Percentiles rank a stretch among this genome's conserved stretches.
phyloP scores from a whole-genome alignment of 2,113 vertebrate species.

The Tachysurus fulvidraco region DNA sequence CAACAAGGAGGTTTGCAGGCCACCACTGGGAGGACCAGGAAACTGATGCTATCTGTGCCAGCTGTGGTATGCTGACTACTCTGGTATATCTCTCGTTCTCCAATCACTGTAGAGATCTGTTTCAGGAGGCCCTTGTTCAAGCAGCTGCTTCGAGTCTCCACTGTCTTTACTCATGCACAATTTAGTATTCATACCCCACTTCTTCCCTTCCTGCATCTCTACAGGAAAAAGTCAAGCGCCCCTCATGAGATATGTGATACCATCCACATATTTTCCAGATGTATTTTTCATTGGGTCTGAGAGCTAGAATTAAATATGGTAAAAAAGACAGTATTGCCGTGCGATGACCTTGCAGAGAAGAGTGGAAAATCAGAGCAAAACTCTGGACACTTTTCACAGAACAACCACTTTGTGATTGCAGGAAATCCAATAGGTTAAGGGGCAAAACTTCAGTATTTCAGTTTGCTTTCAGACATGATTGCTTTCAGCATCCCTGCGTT shows the following conservation, averaged over 20 bases:
- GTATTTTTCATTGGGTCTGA: constrained; percentile 40
- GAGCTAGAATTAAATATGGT: constrained; percentile 36
- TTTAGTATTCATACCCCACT: constrained; percentile 50
- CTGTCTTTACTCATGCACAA: constrained; percentile 35
- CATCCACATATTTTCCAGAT: constrained; percentile 52
- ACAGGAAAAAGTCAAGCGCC: constrained; percentile 23
- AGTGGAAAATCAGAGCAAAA: constrained; percentile 7
- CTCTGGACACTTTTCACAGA: background rate
- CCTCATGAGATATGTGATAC: constrained; percentile 50
- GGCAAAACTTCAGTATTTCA: constrained; percentile 10
- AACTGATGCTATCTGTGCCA: constrained; percentile 61
- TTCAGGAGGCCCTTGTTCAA: constrained; percentile 28
- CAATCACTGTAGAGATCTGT: constrained; percentile 40
- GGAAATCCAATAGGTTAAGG: constrained; percentile 25
- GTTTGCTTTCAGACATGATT: constrained; percentile 36
- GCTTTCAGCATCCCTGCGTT: background rate
- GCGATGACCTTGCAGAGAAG: constrained; percentile 7
- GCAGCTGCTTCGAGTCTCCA: constrained; percentile 42
- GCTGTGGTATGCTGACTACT: constrained; percentile 51
- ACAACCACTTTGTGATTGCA: constrained; percentile 9
- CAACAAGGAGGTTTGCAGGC: constrained; percentile 42
- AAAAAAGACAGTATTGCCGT: constrained; percentile 37
- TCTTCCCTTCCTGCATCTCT: constrained; percentile 36
- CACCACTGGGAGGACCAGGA: constrained; percentile 58
- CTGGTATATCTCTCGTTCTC: constrained; percentile 38